Percentiles rank a stretch among this genome's conserved stretches.
These are phyloP conservation scores for Strigamia crassipes DNA, from an alignment of 2,888 invertebrate species.

Conservation along the genomic window DNA sequence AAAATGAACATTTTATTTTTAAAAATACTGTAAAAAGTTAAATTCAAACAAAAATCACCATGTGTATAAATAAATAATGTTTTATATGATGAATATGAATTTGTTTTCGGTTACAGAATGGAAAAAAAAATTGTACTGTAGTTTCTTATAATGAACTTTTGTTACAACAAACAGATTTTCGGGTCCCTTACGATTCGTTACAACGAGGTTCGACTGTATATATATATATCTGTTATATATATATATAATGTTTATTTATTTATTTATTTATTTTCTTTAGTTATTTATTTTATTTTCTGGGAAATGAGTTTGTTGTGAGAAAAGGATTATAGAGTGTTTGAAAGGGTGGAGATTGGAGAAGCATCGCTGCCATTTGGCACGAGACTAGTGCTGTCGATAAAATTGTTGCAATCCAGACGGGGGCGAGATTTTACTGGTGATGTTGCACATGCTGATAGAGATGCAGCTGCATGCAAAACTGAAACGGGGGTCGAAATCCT, in stretches of 20 bases:
- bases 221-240: neutral
- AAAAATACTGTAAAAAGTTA: too few relatives aligned
- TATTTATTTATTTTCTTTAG: neutral
- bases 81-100: too few relatives aligned
- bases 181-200: too few relatives aligned
- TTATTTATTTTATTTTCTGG: constrained; percentile 13
- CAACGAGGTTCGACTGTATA: too few relatives aligned
- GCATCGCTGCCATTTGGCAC: constrained; percentile 31
- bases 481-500: constrained; percentile 37
- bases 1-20: too few relatives aligned
- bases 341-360: constrained; percentile 27
- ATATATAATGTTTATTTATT: neutral
- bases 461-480: constrained; percentile 42
- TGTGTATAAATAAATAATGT: too few relatives aligned
- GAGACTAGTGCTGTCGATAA: constrained; percentile 37
- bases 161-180: too few relatives aligned
- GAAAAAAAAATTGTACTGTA: too few relatives aligned
- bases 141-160: too few relatives aligned
- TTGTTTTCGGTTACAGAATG: too few relatives aligned
- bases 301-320: constrained; percentile 29
- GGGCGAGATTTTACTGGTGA: constrained; percentile 34
- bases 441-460: constrained; percentile 35
- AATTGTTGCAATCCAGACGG: constrained; percentile 42
- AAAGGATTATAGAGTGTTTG: constrained; percentile 18
- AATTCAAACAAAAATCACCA: too few relatives aligned